A percentile compares a stretch with the other conserved stretches of the same genome.
phyloP scores from a whole-genome alignment of 2,113 vertebrate species.

The Trematocara zebra region DNA sequence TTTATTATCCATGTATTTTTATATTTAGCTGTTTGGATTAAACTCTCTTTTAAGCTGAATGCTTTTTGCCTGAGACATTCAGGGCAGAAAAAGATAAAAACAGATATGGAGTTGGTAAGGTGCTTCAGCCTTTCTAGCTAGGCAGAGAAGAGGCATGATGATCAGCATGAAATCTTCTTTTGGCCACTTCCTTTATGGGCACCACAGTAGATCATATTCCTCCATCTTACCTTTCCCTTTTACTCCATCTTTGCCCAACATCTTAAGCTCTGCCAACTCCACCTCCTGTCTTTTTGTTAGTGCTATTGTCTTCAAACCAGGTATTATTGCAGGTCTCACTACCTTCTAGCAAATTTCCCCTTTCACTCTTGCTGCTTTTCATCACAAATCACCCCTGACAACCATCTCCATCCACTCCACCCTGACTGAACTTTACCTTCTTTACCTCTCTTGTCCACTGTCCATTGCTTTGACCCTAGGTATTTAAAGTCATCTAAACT shows the following conservation, averaged over 20 bases:
- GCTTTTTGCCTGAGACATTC: background rate
- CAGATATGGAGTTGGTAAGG: background rate
- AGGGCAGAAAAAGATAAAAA: background rate
- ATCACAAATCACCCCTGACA: background rate
- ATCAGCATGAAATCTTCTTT: fast-evolving
- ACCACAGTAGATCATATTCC: background rate
- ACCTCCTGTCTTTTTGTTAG: background rate
- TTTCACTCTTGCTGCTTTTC: background rate
- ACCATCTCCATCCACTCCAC: background rate
- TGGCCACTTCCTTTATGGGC: background rate
- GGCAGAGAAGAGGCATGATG: background rate
- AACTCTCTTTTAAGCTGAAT: background rate
- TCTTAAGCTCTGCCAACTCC: background rate
- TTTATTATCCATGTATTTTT: background rate
- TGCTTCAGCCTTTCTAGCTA: background rate
- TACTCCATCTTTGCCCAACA: background rate
- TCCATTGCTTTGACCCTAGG: background rate
- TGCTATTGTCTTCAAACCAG: background rate
- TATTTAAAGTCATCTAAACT: background rate
- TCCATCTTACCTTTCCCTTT: background rate
- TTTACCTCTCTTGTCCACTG: background rate
- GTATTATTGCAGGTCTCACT: background rate
- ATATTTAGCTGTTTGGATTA: background rate
- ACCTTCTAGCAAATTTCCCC: background rate
- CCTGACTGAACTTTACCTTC: background rate